A percentile compares a stretch with the other conserved stretches of the same genome.
Evolutionary conservation across 2,113 vertebrate species (phyloP).

Genomic region (Dolichallabes microphthalmus): DNA sequence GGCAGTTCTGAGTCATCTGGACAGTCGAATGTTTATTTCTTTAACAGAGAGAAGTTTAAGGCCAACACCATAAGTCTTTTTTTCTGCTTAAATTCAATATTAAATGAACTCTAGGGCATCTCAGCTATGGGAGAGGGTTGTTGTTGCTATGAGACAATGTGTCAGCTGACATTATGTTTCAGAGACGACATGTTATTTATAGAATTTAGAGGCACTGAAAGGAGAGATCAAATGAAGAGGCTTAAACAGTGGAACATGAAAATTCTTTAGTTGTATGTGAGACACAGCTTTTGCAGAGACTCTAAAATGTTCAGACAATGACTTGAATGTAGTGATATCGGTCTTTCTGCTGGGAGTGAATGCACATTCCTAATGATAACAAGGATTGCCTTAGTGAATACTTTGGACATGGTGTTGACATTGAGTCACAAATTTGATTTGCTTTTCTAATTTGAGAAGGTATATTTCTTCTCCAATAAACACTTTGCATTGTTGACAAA

Average conservation of each 20-base stretch:
- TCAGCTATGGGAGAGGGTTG: slow-evolving; percentile 20
- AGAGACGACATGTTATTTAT: slow-evolving; percentile 43
- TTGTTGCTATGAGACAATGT: slow-evolving; percentile 49
- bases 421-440: neutral
- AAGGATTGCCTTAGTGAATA: neutral
- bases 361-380: neutral
- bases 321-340: neutral
- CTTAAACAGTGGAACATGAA: slow-evolving; percentile 23
- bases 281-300: neutral
- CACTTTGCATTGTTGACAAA: neutral
- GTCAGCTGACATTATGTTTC: slow-evolving; percentile 37
- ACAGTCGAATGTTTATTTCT: neutral
- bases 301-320: slow-evolving; percentile 2
- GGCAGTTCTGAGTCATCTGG: slow-evolving; percentile 3
- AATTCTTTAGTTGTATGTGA: slow-evolving; percentile 42
- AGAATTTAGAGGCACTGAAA: slow-evolving; percentile 13
- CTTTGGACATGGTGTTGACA: neutral
- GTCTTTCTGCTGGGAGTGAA: slow-evolving; percentile 10
- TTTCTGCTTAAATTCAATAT: slow-evolving; percentile 2
- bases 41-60: neutral
- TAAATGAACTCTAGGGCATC: neutral
- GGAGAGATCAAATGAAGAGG: slow-evolving; percentile 14
- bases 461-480: neutral
- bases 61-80: slow-evolving; percentile 7
- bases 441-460: neutral